These are phyloP conservation scores for Biston stratarius DNA, from an alignment of 2,888 invertebrate species.

Conservation along the genomic window DNA sequence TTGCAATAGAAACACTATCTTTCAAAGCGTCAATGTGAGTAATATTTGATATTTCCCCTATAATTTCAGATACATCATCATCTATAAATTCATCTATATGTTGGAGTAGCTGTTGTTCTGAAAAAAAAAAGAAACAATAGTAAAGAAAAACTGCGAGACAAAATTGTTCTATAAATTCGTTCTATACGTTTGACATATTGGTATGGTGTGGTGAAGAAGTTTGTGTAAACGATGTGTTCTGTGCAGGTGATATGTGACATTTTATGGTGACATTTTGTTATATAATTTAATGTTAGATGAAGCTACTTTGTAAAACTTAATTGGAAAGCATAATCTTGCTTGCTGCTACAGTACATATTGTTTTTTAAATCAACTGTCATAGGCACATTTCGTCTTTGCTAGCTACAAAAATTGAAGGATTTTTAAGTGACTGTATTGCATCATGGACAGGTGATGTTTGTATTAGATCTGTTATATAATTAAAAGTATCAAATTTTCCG, in stretches of 20 bases:
- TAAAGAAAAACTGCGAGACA: neutral
- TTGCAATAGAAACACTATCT: constrained; percentile 50
- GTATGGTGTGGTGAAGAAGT: neutral
- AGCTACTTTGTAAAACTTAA: too few relatives aligned
- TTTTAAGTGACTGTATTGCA: neutral
- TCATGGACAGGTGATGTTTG: neutral
- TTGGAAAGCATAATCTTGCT: too few relatives aligned
- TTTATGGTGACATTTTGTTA: too few relatives aligned
- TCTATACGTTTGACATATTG: neutral
- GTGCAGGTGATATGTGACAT: too few relatives aligned
- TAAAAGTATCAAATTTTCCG: neutral
- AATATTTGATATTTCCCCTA: constrained; percentile 46
- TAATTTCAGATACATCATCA: constrained; percentile 47
- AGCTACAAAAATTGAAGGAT: too few relatives aligned
- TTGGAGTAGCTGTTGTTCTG: constrained; percentile 43
- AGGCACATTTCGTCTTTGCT: too few relatives aligned
- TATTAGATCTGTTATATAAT: neutral
- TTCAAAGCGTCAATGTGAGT: constrained; percentile 46
- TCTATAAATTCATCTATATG: constrained; percentile 57
- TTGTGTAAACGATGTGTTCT: neutral
- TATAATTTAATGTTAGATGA: too few relatives aligned
- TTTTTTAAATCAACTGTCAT: too few relatives aligned
- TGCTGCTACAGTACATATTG: too few relatives aligned
- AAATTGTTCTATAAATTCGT: neutral
- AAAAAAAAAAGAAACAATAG: constrained; percentile 22